phyloP scores from a whole-genome alignment of 2,888 invertebrate genomes.

The Eledone cirrhosa region DNA sequence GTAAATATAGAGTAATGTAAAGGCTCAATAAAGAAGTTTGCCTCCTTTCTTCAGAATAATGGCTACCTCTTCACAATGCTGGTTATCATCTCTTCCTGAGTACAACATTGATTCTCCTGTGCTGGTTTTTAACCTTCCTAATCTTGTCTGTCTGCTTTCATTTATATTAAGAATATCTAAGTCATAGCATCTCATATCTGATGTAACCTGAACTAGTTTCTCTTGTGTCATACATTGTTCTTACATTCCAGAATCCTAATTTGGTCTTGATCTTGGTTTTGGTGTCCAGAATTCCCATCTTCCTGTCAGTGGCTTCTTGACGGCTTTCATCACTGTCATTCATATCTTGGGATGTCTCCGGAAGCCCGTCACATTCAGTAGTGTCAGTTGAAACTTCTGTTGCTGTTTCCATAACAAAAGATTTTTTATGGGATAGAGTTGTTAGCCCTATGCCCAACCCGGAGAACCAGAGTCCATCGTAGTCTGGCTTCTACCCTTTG shows the following conservation, averaged over 20 bases:
- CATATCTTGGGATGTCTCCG: no score
- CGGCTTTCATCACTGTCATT: not conserved
- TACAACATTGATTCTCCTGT: constrained; percentile 30
- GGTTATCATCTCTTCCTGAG: constrained; percentile 30
- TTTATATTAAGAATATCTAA: constrained; percentile 31
- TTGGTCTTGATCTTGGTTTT: constrained; percentile 22
- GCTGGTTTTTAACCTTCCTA: constrained; percentile 5
- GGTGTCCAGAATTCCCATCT: not conserved
- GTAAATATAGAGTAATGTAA: no score
- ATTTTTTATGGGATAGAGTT: no score
- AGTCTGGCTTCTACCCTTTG: not conserved
- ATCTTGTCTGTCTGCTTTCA: constrained; percentile 33
- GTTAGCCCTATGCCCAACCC: not conserved
- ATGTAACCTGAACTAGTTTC: constrained; percentile 31
- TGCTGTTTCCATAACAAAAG: not conserved
- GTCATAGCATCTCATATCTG: constrained; percentile 34
- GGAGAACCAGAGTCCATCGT: not conserved
- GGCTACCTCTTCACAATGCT: constrained; percentile 31
- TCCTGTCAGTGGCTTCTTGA: not conserved
- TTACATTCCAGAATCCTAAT: constrained; percentile 36
- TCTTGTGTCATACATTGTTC: constrained; percentile 34
- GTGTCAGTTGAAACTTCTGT: not conserved
- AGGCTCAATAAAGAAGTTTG: no score
- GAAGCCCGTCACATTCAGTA: not conserved
- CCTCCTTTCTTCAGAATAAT: constrained; percentile 31